Conservation (phyloP, 1,140 invertebrate genomes). For the Bombus affinis region DNA sequence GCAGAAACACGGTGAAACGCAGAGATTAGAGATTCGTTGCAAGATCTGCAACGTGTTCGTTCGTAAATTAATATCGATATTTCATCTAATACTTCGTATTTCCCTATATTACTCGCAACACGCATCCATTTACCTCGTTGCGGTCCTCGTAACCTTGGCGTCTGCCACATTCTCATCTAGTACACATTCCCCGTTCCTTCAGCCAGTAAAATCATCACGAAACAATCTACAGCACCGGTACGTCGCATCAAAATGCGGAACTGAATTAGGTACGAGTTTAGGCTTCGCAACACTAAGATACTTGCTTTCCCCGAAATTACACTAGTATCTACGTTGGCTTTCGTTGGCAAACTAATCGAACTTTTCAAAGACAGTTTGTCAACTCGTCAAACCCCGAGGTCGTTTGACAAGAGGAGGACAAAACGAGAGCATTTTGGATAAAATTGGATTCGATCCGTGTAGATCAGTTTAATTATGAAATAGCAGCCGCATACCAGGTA, state of each 20-base stretch:
- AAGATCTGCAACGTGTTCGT: background rate
- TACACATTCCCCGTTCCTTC: slow-evolving; percentile 3
- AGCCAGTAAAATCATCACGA: slow-evolving; percentile 13
- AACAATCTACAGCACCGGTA: slow-evolving; percentile 3
- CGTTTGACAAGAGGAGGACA: background rate
- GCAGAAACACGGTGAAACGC: background rate
- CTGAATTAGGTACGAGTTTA: slow-evolving; percentile 1
- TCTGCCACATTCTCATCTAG: background rate
- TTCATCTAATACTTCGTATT: background rate
- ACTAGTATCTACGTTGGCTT: background rate
- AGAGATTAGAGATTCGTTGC: background rate
- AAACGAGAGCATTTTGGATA: background rate
- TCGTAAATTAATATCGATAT: slow-evolving; percentile 34
- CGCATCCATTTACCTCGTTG: slow-evolving; percentile 16
- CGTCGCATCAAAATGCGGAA: slow-evolving; percentile 19
- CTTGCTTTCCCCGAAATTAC: background rate
- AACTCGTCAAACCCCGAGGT: background rate
- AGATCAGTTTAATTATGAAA: background rate
- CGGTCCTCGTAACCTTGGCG: slow-evolving; percentile 13
- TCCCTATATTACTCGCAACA: slow-evolving; percentile 1
- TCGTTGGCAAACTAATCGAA: background rate
- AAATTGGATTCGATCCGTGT: background rate
- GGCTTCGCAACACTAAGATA: background rate
- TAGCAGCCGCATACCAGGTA: background rate
- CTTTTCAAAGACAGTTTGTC: background rate